Percentiles rank a stretch among this genome's conserved stretches.
Evolutionary conservation across 2,113 vertebrate genomes (phyloP).

Genomic region (Megaptera novaeangliae): DNA sequence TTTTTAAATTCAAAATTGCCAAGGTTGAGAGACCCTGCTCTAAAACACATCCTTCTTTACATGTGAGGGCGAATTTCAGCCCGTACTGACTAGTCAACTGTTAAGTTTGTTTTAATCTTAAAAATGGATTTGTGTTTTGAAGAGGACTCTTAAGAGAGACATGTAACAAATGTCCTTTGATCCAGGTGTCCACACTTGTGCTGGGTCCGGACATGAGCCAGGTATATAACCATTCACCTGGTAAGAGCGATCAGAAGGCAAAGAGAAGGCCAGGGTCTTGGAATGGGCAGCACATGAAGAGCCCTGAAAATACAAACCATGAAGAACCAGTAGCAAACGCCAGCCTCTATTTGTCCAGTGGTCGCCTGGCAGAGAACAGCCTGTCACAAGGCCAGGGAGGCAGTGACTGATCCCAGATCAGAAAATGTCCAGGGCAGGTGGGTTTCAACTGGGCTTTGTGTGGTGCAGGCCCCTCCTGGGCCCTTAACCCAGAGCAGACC

Average conservation of each 20-base stretch:
- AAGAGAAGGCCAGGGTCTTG: neutral
- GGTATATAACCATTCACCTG: fast-evolving
- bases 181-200: too few species aligned
- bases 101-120: neutral
- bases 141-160: neutral
- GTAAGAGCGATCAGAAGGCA: neutral
- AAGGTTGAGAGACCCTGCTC: neutral
- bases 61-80: neutral
- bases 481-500: neutral
- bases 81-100: neutral
- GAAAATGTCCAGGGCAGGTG: neutral
- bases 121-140: neutral
- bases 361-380: neutral
- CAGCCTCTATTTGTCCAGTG: neutral
- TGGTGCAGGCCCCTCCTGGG: too few species aligned
- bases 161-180: neutral
- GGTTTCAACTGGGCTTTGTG: neutral
- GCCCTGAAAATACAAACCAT: neutral
- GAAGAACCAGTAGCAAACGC: neutral
- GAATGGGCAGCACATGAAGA: neutral
- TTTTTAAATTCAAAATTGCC: neutral
- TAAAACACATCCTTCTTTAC: neutral
- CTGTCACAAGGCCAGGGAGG: neutral
- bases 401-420: neutral
- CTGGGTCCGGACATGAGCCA: fast-evolving